Evolutionary conservation across 1,140 invertebrate genomes (phyloP), one percentile per base, ranked within the genome.

Genomic region (Orchestia grillus): DNA sequence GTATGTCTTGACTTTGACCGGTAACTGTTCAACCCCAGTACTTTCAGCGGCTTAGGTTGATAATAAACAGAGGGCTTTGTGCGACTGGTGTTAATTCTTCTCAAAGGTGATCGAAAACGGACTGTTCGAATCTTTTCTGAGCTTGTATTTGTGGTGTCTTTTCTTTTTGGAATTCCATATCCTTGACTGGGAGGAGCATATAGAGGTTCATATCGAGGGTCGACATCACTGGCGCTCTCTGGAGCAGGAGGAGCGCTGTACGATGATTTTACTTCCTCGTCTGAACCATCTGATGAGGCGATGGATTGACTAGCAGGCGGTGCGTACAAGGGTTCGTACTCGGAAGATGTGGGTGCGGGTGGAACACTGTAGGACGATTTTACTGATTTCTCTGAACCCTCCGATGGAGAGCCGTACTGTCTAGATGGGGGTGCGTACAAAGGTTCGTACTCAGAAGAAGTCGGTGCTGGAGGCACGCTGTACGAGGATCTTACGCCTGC

Each of bases 191-290:
- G 92, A 47, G 92, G 92, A 28, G 92, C 92, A 40, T 94, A 94
- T 0, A 94, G 40, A 47, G 92, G 92, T 94, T 45, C 92, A 94
- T 94, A 94, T 45, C 44, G 92, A 40, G 44, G 8, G 4, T 94
- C 92, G n/a, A 44, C 15, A 8, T 94, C 92, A 36, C 92, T 40
- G 43, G 4, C 44, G 47, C 43, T 23, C 41, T 94, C 92, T 45
- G 92, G 92, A 47, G 92, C 92, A 16, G 92, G 92, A 47, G 92
- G 92, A 45, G 92, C 92, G 44, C 92, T 94, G 92, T 94, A 94
- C 19, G 92, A 94, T 0, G 92, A 94, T 23, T 15, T 4, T 15
- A 94, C 40, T 45, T 47, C 6, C 44, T 94, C 92, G 41, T 90
- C 41, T 16, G 88, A 90, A 90, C 28, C 43, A 44, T 90, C 88